Conservation (phyloP, 2,797 vertebrate species). For the Cetoscarus ocellatus region DNA sequence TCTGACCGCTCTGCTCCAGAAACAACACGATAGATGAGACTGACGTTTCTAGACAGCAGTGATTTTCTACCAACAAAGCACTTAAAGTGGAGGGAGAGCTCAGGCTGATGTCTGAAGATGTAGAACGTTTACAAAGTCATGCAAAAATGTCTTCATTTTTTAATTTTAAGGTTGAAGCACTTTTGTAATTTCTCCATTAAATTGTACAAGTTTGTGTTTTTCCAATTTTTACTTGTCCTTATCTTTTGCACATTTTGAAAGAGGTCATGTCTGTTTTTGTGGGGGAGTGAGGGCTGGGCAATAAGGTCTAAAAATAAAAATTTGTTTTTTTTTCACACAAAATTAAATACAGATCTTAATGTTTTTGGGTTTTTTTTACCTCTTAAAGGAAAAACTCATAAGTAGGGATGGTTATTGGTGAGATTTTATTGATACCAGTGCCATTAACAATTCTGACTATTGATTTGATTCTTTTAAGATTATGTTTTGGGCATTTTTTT, state of each 20-base stretch:
- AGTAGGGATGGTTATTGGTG: no score
- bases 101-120: slow-evolving; percentile 10
- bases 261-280: not conserved
- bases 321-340: not conserved
- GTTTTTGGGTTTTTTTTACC: no score
- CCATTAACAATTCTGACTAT: no score
- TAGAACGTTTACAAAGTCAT: slow-evolving; percentile 15
- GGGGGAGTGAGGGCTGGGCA: not conserved
- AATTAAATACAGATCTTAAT: no score
- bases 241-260: slow-evolving; percentile 40
- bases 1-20: slow-evolving; percentile 23
- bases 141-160: slow-evolving; percentile 19
- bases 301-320: no score
- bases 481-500: no score
- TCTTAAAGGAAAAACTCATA: no score
- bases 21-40: slow-evolving; percentile 11
- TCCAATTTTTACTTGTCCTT: slow-evolving; percentile 14
- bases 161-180: slow-evolving; percentile 33
- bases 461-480: no score
- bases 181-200: slow-evolving; percentile 45
- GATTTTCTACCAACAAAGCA: slow-evolving; percentile 46
- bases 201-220: slow-evolving; percentile 30
- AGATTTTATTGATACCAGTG: no score
- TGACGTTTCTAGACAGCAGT: slow-evolving; percentile 32
- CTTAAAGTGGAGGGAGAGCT: slow-evolving; percentile 18